Conservation (phyloP, 1,140 invertebrate genomes). For the Diorhabda elongata region DNA sequence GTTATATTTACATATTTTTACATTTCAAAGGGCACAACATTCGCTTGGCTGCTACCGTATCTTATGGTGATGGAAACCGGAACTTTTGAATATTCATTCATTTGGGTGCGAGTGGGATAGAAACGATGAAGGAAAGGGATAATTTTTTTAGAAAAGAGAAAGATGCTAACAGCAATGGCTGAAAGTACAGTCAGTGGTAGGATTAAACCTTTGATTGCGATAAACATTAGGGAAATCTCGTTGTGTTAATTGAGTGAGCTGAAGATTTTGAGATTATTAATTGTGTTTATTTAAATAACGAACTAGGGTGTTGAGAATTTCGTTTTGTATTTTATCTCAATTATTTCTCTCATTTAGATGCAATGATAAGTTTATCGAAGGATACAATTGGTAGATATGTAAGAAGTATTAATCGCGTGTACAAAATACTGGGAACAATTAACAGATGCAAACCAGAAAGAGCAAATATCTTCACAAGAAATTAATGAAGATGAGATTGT, state of each 20-base stretch:
- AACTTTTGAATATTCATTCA: constrained; percentile 33
- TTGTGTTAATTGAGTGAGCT: background rate
- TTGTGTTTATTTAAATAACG: background rate
- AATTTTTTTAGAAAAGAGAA: constrained; percentile 33
- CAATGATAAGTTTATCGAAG: background rate
- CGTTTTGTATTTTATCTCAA: background rate
- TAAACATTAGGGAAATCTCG: background rate
- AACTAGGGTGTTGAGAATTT: background rate
- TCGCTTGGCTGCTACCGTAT: constrained; percentile 27
- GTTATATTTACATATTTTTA: constrained; percentile 43
- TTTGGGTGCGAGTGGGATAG: constrained; percentile 25
- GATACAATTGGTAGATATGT: background rate
- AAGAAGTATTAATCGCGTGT: background rate
- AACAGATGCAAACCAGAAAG: too few species aligned
- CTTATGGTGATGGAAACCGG: constrained; percentile 24
- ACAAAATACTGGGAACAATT: too few species aligned
- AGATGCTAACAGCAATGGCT: constrained; percentile 32
- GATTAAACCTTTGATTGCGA: constrained; percentile 9
- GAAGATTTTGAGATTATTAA: background rate
- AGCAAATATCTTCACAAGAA: too few species aligned
- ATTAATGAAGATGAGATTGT: too few species aligned
- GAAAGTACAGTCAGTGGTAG: constrained; percentile 35
- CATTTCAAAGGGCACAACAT: constrained; percentile 37
- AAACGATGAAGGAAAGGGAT: constrained; percentile 17
- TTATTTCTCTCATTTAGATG: background rate